Conservation (phyloP, 2,888 invertebrate genomes). For the Acanthacorydalis orientalis region DNA sequence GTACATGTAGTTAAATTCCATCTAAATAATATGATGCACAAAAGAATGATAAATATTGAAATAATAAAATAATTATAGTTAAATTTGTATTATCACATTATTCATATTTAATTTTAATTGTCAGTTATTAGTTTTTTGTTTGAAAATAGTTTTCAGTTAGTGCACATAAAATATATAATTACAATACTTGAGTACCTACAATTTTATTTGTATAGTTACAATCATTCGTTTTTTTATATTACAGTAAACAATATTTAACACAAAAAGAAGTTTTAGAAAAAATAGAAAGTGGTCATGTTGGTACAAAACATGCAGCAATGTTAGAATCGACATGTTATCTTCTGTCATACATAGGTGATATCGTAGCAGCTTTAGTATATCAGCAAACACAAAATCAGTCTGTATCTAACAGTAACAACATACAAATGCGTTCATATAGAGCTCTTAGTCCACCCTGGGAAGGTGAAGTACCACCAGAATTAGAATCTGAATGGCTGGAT, state of each 20-base stretch:
- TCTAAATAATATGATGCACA: too few relatives aligned
- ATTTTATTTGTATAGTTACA: too few relatives aligned
- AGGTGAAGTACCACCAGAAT: slow-evolving; percentile 52
- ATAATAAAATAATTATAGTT: too few relatives aligned
- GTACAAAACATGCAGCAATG: slow-evolving; percentile 29
- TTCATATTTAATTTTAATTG: too few relatives aligned
- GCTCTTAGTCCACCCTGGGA: slow-evolving; percentile 62
- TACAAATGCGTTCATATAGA: slow-evolving; percentile 24
- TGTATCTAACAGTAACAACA: slow-evolving; percentile 8
- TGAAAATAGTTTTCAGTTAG: too few relatives aligned
- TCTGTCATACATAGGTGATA: slow-evolving; percentile 69
- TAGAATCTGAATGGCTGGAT: slow-evolving; percentile 74
- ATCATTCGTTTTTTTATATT: slow-evolving; percentile 7
- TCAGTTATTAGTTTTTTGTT: too few relatives aligned
- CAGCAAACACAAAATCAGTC: slow-evolving; percentile 10
- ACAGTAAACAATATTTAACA: slow-evolving; percentile 35
- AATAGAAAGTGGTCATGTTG: slow-evolving; percentile 29
- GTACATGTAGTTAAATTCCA: too few relatives aligned
- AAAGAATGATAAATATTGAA: too few relatives aligned
- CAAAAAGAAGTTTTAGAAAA: slow-evolving; percentile 39
- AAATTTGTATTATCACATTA: too few relatives aligned
- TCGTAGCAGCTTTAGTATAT: slow-evolving; percentile 37
- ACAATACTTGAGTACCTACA: too few relatives aligned
- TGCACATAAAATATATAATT: too few relatives aligned
- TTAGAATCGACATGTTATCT: slow-evolving; percentile 70